A percentile compares a stretch with the other conserved stretches of the same genome.
These are phyloP conservation scores for Opisthograptis luteolata DNA, from an alignment of 2,888 invertebrate genomes.

Conservation along the genomic window DNA sequence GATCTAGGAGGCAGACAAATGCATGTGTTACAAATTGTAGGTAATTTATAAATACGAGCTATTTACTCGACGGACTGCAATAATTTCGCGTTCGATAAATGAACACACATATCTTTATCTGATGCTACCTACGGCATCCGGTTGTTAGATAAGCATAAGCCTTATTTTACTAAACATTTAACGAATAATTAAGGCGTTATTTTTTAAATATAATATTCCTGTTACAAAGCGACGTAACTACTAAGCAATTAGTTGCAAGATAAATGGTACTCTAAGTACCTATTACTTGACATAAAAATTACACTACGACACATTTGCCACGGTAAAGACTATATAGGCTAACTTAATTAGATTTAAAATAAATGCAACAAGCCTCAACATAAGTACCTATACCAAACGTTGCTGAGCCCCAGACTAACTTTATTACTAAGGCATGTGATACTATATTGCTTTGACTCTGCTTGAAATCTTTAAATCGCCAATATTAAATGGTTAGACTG, in stretches of 20 bases:
- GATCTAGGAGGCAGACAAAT: too few species aligned
- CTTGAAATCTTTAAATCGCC: neutral
- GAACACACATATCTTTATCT: conserved; percentile 9
- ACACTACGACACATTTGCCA: neutral
- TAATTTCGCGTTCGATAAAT: conserved; percentile 9
- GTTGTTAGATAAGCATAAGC: neutral
- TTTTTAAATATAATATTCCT: neutral
- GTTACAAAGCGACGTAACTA: neutral
- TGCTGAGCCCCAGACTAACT: neutral
- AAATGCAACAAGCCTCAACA: neutral
- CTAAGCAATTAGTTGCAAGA: neutral
- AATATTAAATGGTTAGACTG: neutral
- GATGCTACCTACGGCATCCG: conserved; percentile 10
- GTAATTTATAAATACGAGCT: neutral
- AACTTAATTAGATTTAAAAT: conserved; percentile 1
- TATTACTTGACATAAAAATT: too few species aligned
- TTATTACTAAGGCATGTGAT: conserved; percentile 2
- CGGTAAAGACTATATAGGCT: neutral
- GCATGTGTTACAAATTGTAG: too few species aligned
- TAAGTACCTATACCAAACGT: too few species aligned
- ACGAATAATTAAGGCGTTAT: neutral
- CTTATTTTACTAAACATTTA: neutral
- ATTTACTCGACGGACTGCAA: conserved; percentile 8
- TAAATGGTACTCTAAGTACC: too few species aligned
- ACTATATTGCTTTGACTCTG: neutral